Conservation (phyloP, 2,888 invertebrate genomes). For the Acanthosepion pharaonis region DNA sequence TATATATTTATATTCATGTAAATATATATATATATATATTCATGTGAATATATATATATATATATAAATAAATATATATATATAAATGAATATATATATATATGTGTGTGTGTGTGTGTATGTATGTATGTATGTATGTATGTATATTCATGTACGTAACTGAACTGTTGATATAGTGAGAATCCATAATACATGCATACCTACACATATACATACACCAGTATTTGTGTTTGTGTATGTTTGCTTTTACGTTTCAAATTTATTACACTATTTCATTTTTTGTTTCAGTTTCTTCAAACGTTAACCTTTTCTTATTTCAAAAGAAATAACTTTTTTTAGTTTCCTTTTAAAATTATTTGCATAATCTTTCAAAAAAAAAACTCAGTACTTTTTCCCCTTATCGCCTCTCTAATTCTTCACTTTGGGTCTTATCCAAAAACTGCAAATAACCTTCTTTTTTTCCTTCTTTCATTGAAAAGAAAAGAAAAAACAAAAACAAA, state of each 20-base stretch:
- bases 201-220: background rate
- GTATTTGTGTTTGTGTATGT: background rate
- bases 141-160: background rate
- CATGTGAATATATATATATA: slow-evolving; percentile 18
- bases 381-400: background rate
- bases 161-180: too few relatives aligned
- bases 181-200: background rate
- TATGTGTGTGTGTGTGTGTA: too few relatives aligned
- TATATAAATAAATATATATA: too few relatives aligned
- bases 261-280: too few relatives aligned
- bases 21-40: slow-evolving; percentile 1
- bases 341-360: background rate
- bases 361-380: background rate
- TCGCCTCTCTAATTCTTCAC: background rate
- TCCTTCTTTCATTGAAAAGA: background rate
- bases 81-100: too few relatives aligned
- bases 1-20: background rate
- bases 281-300: too few relatives aligned
- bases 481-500: background rate
- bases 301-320: background rate
- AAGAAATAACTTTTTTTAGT: background rate
- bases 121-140: background rate
- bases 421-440: background rate
- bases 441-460: background rate
- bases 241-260: too few relatives aligned